Evolutionary conservation across 2,888 invertebrate genomes (phyloP).

Genomic region (Bugulina stolonifera): DNA sequence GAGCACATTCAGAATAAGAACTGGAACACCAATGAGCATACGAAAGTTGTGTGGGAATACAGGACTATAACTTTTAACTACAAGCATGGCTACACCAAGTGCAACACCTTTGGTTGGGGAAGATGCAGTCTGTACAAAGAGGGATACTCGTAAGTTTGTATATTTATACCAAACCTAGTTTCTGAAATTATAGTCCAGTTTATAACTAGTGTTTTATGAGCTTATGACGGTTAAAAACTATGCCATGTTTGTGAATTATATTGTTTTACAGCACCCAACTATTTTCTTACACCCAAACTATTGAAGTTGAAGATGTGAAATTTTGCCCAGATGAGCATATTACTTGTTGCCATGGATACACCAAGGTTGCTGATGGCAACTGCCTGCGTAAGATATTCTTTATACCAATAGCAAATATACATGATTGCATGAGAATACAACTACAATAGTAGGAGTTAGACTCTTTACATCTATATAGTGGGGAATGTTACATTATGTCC

Average conservation of each 20-base stretch:
- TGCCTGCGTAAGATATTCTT: slow-evolving; percentile 3
- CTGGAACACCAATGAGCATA: slow-evolving; percentile 19
- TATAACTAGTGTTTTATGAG: not conserved
- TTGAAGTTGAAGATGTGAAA: slow-evolving; percentile 16
- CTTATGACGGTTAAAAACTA: not conserved
- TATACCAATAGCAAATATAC: too few relatives aligned
- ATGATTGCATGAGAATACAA: too few relatives aligned
- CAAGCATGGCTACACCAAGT: slow-evolving; percentile 18
- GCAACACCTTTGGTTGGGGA: not conserved
- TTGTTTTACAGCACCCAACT: slow-evolving; percentile 2
- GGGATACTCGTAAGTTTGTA: slow-evolving; percentile 3
- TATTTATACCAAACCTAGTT: not conserved
- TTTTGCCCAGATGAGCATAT: slow-evolving; percentile 24
- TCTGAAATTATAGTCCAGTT: too few relatives aligned
- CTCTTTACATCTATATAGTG: too few relatives aligned
- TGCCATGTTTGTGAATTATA: not conserved
- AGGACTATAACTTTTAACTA: not conserved
- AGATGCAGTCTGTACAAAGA: slow-evolving; percentile 21
- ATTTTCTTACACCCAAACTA: slow-evolving; percentile 7
- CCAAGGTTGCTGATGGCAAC: slow-evolving; percentile 8
- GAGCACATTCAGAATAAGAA: slow-evolving; percentile 19
- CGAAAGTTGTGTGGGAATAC: slow-evolving; percentile 13
- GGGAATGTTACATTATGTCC: too few relatives aligned
- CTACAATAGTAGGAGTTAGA: too few relatives aligned
- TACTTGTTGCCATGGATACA: slow-evolving; percentile 25